These are phyloP conservation scores for Ditylenchus dipsaci DNA, from an alignment of 1,140 invertebrate genomes.

Conservation along the genomic window DNA sequence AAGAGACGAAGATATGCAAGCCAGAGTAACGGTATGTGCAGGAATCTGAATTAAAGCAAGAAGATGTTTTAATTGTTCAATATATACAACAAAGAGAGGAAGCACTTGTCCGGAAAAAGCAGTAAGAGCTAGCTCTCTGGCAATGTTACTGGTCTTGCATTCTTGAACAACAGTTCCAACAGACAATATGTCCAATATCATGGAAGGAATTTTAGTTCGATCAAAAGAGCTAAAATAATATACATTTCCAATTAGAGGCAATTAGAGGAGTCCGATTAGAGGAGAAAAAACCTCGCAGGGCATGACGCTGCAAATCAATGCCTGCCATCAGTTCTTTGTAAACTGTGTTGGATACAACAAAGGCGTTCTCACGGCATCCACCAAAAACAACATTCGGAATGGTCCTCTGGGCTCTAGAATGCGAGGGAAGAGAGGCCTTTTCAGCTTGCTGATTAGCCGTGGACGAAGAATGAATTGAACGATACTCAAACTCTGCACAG, in stretches of 20 bases:
- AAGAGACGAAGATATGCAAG: constrained; percentile 95
- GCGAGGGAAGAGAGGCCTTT: too few species aligned
- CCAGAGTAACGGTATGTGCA: constrained; percentile 95
- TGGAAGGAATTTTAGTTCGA: constrained; percentile 47
- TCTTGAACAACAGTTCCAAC: constrained; percentile 97
- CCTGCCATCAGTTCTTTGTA: constrained; percentile 90
- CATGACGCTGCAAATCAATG: constrained; percentile 84
- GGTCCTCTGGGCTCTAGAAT: background rate
- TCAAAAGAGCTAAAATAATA: constrained; percentile 51
- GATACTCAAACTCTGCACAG: too few species aligned
- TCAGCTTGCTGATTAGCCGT: too few species aligned
- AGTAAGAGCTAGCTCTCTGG: constrained; percentile 69
- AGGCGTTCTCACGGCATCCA: constrained; percentile 74
- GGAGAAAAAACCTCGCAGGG: constrained; percentile 66
- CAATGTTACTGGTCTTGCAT: constrained; percentile 93
- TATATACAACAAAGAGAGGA: background rate
- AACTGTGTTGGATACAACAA: constrained; percentile 83
- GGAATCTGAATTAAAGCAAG: constrained; percentile 71
- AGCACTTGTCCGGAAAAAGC: constrained; percentile 74
- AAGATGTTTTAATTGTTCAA: too few species aligned
- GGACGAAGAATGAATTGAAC: too few species aligned
- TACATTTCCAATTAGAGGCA: too few species aligned
- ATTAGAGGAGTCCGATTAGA: constrained; percentile 37
- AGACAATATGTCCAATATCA: constrained; percentile 79
- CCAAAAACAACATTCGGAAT: constrained; percentile 51